Conservation (phyloP, 2,888 invertebrate genomes). For the Heliconius erato region DNA sequence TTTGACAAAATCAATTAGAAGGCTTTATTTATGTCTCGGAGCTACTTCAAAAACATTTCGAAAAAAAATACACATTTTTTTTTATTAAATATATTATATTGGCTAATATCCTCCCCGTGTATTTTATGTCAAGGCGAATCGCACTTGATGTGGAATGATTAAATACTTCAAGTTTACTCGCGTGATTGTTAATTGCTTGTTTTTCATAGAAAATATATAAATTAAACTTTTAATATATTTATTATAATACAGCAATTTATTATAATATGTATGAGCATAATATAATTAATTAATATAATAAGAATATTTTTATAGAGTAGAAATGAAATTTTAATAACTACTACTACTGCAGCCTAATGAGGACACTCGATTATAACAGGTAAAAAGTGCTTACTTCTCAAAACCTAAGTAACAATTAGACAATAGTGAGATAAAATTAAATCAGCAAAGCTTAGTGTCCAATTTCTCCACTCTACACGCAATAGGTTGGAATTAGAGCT, state of each 20-base stretch:
- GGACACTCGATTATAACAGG: background rate
- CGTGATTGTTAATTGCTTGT: slow-evolving; percentile 2
- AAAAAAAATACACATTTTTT: slow-evolving; percentile 11
- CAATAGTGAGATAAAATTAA: background rate
- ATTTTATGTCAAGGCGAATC: slow-evolving; percentile 34
- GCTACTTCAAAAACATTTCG: slow-evolving; percentile 14
- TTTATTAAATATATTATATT: slow-evolving; percentile 11
- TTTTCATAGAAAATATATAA: background rate
- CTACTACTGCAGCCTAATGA: background rate
- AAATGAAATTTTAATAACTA: background rate
- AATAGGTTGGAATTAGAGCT: too few relatives aligned
- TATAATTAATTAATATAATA: too few relatives aligned
- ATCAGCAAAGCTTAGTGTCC: too few relatives aligned
- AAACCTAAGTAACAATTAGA: background rate
- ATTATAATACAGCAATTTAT: background rate
- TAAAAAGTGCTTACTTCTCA: background rate
- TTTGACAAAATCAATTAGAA: slow-evolving; percentile 9
- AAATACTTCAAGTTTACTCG: slow-evolving; percentile 11
- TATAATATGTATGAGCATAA: background rate
- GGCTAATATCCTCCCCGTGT: slow-evolving; percentile 31
- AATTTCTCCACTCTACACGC: too few relatives aligned
- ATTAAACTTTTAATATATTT: background rate
- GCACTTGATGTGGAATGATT: slow-evolving; percentile 19
- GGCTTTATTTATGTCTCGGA: background rate
- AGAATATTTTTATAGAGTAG: background rate